Evolutionary conservation across 64 coral and sea anemone genomes (phyloP), one percentile per base, ranked within the genome.

Genomic region (Pocillopora damicornis): DNA sequence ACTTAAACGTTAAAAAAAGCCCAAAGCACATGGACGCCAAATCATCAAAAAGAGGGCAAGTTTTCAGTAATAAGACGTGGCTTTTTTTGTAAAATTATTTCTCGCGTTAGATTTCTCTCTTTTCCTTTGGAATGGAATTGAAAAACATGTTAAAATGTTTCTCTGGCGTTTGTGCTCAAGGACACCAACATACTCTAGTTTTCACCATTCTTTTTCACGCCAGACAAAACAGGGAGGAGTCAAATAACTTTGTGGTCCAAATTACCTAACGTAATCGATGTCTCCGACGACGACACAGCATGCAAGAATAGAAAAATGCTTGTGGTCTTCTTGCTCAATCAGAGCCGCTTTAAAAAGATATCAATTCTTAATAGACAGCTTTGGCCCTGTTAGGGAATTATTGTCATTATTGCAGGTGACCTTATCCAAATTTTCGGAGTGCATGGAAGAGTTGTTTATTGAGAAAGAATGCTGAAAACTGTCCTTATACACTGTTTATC

Each of bases 261-360:
- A 13, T 63, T 10, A 63, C 26, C 77, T 30, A 30, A 2, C 11
- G 6, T 17, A 20, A 18, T 85, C 25, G 34, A 67, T 35, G 18
- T 72, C 25, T 23, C 5, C 35, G 18, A 1, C 13, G 59, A 15
- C 18, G 25, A 16, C 60, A 80, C 22, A 59, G 58, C 16, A 30
- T 15, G 20, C 25, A n/a, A 65, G n/a, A 17, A 64, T 5, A 36
- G 45, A 83, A 35, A 20, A 36, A 64, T 67, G 20, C 68, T 83
- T 83, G 16, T 42, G 63, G 80, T 69, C 34, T 81, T 64, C 1
- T 66, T 72, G 37, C 65, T 13, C 58, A 85, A 73, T 65, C 61
- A 30, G 37, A 72, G 37, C 23, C 36, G 71, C 36, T 71, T 85
- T 85, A 85, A 85, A 85, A 73, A 58, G 64, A 20, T 58, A 85